Base-by-base conservation (phyloP, 2,113 vertebrate genomes). In the Siphamia tubifer region DNA sequence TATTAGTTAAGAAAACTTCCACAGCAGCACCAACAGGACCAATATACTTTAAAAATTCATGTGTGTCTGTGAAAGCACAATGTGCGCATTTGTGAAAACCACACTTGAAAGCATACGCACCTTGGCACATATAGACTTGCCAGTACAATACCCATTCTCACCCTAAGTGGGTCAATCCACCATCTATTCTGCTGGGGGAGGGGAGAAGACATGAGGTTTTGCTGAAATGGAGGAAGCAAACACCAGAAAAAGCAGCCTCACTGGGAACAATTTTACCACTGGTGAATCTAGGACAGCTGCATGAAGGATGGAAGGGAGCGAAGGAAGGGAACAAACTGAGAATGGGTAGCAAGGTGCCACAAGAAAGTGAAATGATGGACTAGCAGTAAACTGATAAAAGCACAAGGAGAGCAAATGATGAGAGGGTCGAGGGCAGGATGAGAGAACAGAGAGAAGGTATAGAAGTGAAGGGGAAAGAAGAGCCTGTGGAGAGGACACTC, bases 151-250 rank as follows among this genome's bases (percentile, higher is more conserved):
- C 64, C 73, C 79, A 81, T 74, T 86, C 70, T 83, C 68, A 80
- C 60, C 68, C 43, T 80, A 88, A 89, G 63, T 89, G 83, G 85
- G 85, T 89, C 87, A 89, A 81, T 79, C 77, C 74, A 64, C 68
- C 61, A 72, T 87, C 47, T 64, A 61, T 52, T 79, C 71, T 61
- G 43, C 53, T 27, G 79, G 69, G 71, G 67, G 63, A 62, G 64
- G 76, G 39, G 72, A 32, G 48, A 56, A 73, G 62, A 54, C 58
- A 34, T 4, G 19, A 13, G 62, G 53, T 76, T 68, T 67, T 74
- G 40, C 47, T 77, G 66, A 69, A 85, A 82, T 63, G 62, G 72
- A 72, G 54, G 58, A 47, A 61, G 64, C 21, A 56, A 74, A 73
- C 45, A 77, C 35, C 65, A 75, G 67, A 62, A 79, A 68, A 63